These are phyloP conservation scores for mouse (Mus musculus) DNA, from an alignment of 2,113 vertebrate species.

Conservation along the genomic window GRCm39 chr14:85960501-85961000, in stretches of 20 bases:
- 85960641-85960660: neutral
- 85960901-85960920: neutral
- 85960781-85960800: slow-evolving; percentile 8
- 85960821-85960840: slow-evolving; percentile 53
- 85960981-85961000: neutral
- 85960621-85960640: neutral
- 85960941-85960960: neutral
- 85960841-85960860: slow-evolving; percentile 49
- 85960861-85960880: slow-evolving; percentile 47
- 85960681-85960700: neutral
- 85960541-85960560: neutral
- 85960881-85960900: slow-evolving; percentile 53
- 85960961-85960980: neutral
- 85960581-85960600: neutral
- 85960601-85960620: neutral
- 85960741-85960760: neutral
- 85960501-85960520: slow-evolving; percentile 3
- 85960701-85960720: neutral
- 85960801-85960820: slow-evolving; percentile 37
- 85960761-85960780: slow-evolving; percentile 54
- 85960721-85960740: neutral
- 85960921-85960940: neutral
- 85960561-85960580: neutral
- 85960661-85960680: neutral
- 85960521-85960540: neutral